Conservation (phyloP, 1,140 invertebrate species). For the Lepidurus apus region DNA sequence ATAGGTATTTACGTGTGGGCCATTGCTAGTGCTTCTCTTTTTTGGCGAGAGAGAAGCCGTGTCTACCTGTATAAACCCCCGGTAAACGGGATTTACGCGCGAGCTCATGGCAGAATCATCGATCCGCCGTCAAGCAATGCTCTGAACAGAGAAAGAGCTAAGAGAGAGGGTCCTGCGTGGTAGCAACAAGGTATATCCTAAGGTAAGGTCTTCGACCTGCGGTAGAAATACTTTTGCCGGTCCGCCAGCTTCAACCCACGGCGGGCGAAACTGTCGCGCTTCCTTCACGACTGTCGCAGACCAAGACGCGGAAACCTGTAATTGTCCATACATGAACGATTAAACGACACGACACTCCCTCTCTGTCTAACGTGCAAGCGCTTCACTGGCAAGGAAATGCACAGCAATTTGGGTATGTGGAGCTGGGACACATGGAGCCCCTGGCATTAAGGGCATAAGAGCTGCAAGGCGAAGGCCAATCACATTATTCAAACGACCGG, state of each 20-base stretch:
- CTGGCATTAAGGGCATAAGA: slow-evolving; percentile 17
- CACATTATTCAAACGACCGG: slow-evolving; percentile 21
- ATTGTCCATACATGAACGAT: slow-evolving; percentile 5
- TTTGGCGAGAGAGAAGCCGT: neutral
- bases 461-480: slow-evolving; percentile 5
- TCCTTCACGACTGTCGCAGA: neutral
- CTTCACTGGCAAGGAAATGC: slow-evolving; percentile 5
- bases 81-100: slow-evolving; percentile 16
- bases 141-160: neutral
- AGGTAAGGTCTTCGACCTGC: no score
- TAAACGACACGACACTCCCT: neutral
- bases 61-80: neutral
- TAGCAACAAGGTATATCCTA: neutral
- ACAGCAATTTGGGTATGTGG: slow-evolving; percentile 18
- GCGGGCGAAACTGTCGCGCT: neutral
- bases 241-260: no score
- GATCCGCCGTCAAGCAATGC: slow-evolving; percentile 1
- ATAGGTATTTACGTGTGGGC: neutral
- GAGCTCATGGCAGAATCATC: slow-evolving; percentile 18
- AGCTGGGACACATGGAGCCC: neutral
- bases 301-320: neutral
- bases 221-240: no score
- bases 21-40: slow-evolving; percentile 3
- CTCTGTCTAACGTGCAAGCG: neutral
- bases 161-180: neutral